Base-by-base conservation (phyloP, 1,140 invertebrate species). In the Drosophila fuyamai region DNA sequence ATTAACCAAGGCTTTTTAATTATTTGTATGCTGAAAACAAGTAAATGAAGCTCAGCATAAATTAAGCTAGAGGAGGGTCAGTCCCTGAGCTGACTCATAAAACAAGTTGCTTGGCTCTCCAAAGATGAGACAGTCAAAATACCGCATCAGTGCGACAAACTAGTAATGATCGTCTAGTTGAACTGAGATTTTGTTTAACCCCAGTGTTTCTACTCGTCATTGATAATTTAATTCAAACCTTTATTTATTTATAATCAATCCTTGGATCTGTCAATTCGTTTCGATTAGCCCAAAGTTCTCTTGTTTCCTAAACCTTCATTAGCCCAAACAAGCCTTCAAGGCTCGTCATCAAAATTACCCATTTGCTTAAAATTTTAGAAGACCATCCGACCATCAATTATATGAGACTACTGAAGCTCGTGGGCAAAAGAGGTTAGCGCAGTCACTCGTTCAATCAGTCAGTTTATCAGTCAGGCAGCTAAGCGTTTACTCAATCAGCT, bases 31-130 rank as follows among this genome's bases (percentile, higher is more conserved):
- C 62, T 67, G 50, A 16, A 73, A 38, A 44, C 73, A 61, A 76
- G 73, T 76, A 76, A 76, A 66, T 48, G 47, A 76, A 68, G 55
- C 44, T 40, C 35, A 76, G 55, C 73, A 76, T 76, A 76, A 76
- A 76, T 68, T 76, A 76, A 76, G 48, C 32, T 27, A 48, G 27
- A 23, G 18, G 43, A 44, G 43, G 35, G 59, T 54, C 23, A 36
- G 6, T 13, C 46, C 54, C 54, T 50, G 16, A 13, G 29, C 12
- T 27, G 14, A 32, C 44, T 38, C 59, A 75, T 57, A 44, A 65
- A 57, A 73, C 74, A 68, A 62, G 74, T 76, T 77, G 50, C 41
- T 50, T 6, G 48, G 47, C 43, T 14, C 14, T 18, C 46, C 46
- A 18, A 38, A 38, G 53, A 59, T 48, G 50, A 35, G 27, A 50